Base-by-base conservation (phyloP, 2,797 vertebrate species). In the Bradypodion pumilum region DNA sequence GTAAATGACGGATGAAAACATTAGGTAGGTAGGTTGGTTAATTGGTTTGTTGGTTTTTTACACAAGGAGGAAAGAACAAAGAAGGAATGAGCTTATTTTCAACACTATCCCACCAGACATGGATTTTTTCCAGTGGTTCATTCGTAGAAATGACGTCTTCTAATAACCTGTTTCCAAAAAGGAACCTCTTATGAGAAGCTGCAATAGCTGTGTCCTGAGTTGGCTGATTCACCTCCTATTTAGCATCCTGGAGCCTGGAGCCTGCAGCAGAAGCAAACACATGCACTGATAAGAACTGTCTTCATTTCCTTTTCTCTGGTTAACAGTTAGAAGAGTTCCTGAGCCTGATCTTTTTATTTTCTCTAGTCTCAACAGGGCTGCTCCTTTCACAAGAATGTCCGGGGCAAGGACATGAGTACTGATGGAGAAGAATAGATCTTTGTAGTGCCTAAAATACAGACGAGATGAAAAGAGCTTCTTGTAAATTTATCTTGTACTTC, bases 401-500 rank as follows among this genome's bases (percentile, higher is more conserved):
- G 80, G n/a, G 66, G 46, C 83, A 87, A 77, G 86, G 82, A 59
- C 29, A 77, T 37, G 63, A 83, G 56, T 29, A 56, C 42, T 60
- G 37, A 81, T 62, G 74, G 85, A 87, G n/a, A 63, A 93, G 85
- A 92, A 80, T 75, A 83, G 68, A 82, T 60, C 52, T 83, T 88
- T 86, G 85, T 87, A 79, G 69, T 76, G 66, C 70, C 80, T 59
- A 69, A n/a, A n/a, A n/a, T n/a, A 65, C 0, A 0, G 81, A 90
- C 86, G 75, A 88, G 79, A 92, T 78, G 65, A 90, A 94, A 92
- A 91, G 62, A 68, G 59, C 25, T 19, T 85, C 86, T 87, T 89
- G 77, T 90, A 84, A 90, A 91, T 81, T n/a, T 92, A 86, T 89
- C 87, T 90, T 88, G 82, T 76, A 84, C 90, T 87, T 93, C 7